A percentile compares a stretch with the other conserved stretches of the same genome.
These are phyloP conservation scores for Anhinga rufa DNA, from an alignment of 2,113 vertebrate genomes.

Conservation along the genomic window DNA sequence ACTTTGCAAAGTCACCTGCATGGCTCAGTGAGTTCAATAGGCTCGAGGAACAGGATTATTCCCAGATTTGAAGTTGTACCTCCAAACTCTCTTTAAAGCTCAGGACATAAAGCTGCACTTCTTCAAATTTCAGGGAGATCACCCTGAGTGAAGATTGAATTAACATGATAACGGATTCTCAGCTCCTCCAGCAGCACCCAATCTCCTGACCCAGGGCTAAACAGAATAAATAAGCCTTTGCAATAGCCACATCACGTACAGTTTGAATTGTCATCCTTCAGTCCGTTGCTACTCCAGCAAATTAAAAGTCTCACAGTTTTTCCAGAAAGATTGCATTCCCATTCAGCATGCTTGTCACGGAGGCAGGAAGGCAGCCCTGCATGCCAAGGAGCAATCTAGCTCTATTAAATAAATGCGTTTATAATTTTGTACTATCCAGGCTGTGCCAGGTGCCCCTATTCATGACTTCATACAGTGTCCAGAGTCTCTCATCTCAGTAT, in stretches of 20 bases:
- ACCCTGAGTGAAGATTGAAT: not conserved
- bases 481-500: not conserved
- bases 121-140: not conserved
- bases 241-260: not conserved
- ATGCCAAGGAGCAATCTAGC: not conserved
- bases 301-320: not conserved
- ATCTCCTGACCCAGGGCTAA: not conserved
- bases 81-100: not conserved
- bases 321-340: not conserved
- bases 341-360: not conserved
- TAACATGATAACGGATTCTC: not conserved
- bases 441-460: not conserved
- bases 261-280: not conserved
- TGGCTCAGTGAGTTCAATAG: not conserved
- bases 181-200: not conserved
- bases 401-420: not conserved
- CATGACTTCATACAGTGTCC: not conserved
- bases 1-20: not conserved
- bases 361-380: not conserved
- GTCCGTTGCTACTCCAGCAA: not conserved
- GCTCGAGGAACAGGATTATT: not conserved
- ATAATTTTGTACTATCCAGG: not conserved
- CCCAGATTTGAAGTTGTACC: not conserved
- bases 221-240: not conserved
- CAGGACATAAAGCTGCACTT: not conserved